Evolutionary conservation across 2,113 vertebrate species (phyloP).

Genomic region (Ascaphus truei): DNA sequence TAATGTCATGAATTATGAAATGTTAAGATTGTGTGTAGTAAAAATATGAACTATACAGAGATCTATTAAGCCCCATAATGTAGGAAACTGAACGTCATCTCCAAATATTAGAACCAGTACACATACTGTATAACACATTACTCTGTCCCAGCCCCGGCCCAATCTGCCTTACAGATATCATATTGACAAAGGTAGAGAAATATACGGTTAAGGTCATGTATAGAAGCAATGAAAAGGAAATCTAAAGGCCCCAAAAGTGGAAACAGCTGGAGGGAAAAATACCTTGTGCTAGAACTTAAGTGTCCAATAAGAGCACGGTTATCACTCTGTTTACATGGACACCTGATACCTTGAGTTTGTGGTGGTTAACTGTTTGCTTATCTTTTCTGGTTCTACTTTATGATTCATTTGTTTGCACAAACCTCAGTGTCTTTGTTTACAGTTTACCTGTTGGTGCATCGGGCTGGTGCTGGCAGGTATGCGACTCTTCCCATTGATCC

Average conservation of each 20-base stretch:
- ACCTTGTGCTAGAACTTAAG: conserved; percentile 1
- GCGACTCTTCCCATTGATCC: neutral
- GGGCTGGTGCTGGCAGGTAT: conserved; percentile 21
- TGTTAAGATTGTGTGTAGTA: no score
- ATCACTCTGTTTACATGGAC: conserved; percentile 22
- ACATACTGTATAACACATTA: neutral
- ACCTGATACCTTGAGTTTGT: conserved; percentile 17
- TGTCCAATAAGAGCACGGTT: neutral
- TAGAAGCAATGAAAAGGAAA: neutral
- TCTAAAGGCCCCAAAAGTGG: neutral
- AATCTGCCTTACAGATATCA: conserved; percentile 8
- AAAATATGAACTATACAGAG: no score
- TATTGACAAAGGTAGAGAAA: neutral
- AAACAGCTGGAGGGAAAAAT: conserved; percentile 29
- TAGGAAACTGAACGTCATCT: neutral
- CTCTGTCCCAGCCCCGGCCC: neutral
- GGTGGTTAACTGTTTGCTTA: conserved; percentile 26
- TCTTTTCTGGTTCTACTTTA: conserved; percentile 21
- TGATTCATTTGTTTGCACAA: conserved; percentile 31
- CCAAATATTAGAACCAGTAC: neutral
- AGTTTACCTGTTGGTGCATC: conserved; percentile 35
- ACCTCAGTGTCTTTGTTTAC: conserved; percentile 34
- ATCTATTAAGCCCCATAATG: neutral
- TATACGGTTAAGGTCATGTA: neutral
- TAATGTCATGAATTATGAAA: no score